phyloP scores from a whole-genome alignment of 2,888 invertebrate species.

The Tenthredo amoena region DNA sequence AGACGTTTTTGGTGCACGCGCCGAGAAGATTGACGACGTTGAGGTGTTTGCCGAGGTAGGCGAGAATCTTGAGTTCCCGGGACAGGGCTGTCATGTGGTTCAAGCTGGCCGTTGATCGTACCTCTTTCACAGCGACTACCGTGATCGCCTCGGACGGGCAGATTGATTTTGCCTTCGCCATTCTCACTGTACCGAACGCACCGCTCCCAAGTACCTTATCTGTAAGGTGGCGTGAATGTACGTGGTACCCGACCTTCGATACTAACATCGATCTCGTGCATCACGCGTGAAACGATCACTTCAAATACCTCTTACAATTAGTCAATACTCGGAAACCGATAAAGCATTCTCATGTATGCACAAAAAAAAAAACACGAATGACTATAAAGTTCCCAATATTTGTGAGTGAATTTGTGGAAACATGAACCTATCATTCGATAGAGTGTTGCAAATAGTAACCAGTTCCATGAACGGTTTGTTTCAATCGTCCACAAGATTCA shows the following conservation, averaged over 20 bases:
- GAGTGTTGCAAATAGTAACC: no score
- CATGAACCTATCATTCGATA: no score
- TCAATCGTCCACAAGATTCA: no score
- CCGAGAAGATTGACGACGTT: constrained; percentile 82
- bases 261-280: no score
- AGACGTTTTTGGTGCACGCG: constrained; percentile 79
- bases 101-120: constrained; percentile 79
- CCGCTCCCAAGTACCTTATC: constrained; percentile 81
- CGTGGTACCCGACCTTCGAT: no score
- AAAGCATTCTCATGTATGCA: no score
- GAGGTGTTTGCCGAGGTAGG: constrained; percentile 81
- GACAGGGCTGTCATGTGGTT: constrained; percentile 80
- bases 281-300: no score
- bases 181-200: constrained; percentile 82
- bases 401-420: no score
- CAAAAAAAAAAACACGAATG: not conserved
- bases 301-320: no score
- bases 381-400: not conserved
- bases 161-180: constrained; percentile 80
- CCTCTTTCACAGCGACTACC: constrained; percentile 82
- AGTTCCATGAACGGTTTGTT: no score
- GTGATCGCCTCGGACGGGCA: constrained; percentile 74
- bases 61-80: constrained; percentile 82
- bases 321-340: no score
- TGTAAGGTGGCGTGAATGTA: constrained; percentile 60